Percentiles rank a stretch among this genome's conserved stretches.
Evolutionary conservation across 2,888 invertebrate species (phyloP).

Genomic region (Eristalinus sepulchralis): DNA sequence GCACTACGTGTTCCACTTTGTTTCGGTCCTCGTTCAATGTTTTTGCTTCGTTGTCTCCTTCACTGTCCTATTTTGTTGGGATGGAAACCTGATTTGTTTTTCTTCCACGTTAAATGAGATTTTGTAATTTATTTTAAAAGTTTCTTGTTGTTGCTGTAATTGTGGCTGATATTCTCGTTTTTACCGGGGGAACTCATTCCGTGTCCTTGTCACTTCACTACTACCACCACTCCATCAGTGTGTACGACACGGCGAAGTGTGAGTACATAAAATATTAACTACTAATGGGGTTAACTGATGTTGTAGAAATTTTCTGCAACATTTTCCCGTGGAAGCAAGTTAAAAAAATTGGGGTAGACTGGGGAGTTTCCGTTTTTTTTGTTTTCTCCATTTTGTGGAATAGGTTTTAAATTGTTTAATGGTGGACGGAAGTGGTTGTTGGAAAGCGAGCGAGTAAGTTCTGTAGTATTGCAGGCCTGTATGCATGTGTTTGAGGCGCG

Average conservation of each 20-base stretch:
- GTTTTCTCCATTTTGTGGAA: constrained; percentile 19
- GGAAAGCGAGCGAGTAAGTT: constrained; percentile 45
- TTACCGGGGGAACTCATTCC: constrained; percentile 28
- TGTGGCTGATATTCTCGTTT: constrained; percentile 25
- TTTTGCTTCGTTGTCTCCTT: constrained; percentile 11
- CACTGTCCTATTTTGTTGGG: constrained; percentile 28
- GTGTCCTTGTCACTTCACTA: constrained; percentile 54
- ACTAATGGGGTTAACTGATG: constrained; percentile 68
- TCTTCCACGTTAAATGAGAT: constrained; percentile 44
- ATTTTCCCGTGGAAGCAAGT: constrained; percentile 29
- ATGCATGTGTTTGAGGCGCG: constrained; percentile 12
- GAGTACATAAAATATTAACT: constrained; percentile 68
- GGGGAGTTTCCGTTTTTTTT: constrained; percentile 4
- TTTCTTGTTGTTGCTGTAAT: constrained; percentile 27
- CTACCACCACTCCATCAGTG: constrained; percentile 35
- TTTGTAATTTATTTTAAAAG: constrained; percentile 59
- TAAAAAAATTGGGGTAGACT: not conserved
- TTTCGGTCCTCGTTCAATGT: not conserved
- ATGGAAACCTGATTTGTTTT: constrained; percentile 43
- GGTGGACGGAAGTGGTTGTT: constrained; percentile 67
- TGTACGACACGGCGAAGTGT: constrained; percentile 28
- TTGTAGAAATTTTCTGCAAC: constrained; percentile 61
- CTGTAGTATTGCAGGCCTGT: constrained; percentile 26
- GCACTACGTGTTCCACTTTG: not conserved
- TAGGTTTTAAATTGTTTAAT: constrained; percentile 63